phyloP scores from a whole-genome alignment of 2,888 invertebrate genomes.

The Miltochrista miniata region DNA sequence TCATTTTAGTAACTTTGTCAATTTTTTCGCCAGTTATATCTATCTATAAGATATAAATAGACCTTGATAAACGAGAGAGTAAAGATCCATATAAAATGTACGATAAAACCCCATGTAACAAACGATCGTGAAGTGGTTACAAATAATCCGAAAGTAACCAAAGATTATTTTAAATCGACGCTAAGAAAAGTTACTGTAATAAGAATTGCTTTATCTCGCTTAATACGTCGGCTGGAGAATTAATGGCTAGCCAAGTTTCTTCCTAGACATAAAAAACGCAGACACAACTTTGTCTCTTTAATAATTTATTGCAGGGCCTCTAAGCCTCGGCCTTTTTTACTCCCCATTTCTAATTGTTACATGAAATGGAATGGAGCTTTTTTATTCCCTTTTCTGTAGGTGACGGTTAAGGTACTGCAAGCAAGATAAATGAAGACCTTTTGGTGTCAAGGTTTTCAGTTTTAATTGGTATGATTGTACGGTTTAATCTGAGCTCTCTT shows the following conservation, averaged over 20 bases:
- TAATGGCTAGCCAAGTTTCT: constrained; percentile 48
- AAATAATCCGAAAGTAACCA: constrained; percentile 37
- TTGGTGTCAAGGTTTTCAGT: constrained; percentile 37
- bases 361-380: constrained; percentile 49
- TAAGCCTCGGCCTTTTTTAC: constrained; percentile 49
- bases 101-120: constrained; percentile 35
- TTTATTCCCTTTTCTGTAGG: constrained; percentile 50
- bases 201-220: constrained; percentile 52
- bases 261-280: constrained; percentile 46
- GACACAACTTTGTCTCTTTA: constrained; percentile 61
- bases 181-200: constrained; percentile 46
- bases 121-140: constrained; percentile 27
- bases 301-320: constrained; percentile 58
- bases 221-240: constrained; percentile 53
- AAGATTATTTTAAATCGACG: constrained; percentile 54
- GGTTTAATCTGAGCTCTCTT: constrained; percentile 10
- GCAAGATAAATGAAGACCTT: constrained; percentile 40
- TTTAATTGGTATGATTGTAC: constrained; percentile 36
- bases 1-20: constrained; percentile 32
- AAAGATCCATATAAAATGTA: constrained; percentile 17
- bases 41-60: constrained; percentile 27
- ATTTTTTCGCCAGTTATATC: constrained; percentile 25
- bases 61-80: constrained; percentile 27
- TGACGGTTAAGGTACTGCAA: constrained; percentile 50
- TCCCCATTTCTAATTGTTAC: constrained; percentile 60